These are phyloP conservation scores for Eucera pruinosa DNA, from an alignment of 2,888 invertebrate species.

Conservation along the genomic window DNA sequence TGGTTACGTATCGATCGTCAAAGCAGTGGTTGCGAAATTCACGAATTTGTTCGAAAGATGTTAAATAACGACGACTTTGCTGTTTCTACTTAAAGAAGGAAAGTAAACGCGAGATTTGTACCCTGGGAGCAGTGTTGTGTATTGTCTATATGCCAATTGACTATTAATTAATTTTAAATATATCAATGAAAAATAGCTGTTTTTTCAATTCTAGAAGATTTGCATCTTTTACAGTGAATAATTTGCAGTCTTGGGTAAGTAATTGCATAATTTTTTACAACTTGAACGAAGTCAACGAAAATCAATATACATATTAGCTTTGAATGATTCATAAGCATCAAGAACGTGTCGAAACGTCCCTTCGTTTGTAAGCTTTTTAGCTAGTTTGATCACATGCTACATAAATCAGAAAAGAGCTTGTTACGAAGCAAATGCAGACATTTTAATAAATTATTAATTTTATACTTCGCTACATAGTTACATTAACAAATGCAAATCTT, in stretches of 20 bases:
- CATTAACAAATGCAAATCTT: background rate
- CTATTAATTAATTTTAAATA: conserved; percentile 56
- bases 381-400: background rate
- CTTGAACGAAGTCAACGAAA: background rate
- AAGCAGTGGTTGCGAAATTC: conserved; percentile 5
- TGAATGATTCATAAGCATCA: background rate
- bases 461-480: background rate
- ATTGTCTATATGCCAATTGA: conserved; percentile 45
- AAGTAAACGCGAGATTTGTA: conserved; percentile 34
- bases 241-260: conserved; percentile 23
- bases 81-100: conserved; percentile 29
- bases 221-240: conserved; percentile 9
- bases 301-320: background rate
- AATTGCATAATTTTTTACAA: background rate
- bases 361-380: background rate
- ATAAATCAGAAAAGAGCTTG: background rate
- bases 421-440: background rate
- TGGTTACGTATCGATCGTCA: conserved; percentile 14
- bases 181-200: conserved; percentile 42
- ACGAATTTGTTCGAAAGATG: background rate
- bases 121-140: conserved; percentile 56
- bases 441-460: background rate
- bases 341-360: background rate
- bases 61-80: conserved; percentile 1
- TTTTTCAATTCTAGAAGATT: conserved; percentile 25